Evolutionary conservation across 2,113 vertebrate genomes (phyloP), one percentile per base, ranked within the genome.

Genomic region (Trogon melanurus): DNA sequence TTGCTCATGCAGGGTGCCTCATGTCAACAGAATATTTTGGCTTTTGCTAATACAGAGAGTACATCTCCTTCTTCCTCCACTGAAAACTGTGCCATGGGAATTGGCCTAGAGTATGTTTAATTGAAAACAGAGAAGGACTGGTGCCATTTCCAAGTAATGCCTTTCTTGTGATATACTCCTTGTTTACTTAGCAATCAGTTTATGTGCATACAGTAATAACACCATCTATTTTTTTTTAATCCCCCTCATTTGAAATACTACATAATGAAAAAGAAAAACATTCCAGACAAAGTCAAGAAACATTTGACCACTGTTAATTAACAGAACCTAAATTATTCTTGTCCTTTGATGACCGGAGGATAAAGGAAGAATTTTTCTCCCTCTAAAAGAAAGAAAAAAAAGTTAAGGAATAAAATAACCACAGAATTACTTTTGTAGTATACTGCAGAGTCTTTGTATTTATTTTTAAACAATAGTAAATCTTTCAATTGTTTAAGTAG

Each of bases 381-480:
- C 23, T 72, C 29, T 44, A 10, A 36, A 66, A 25, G 19, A 41
- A 44, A 25, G 48, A 36, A 32, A 47, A 58, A 58, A 32, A 36
- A 4, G 8, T 51, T 51, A 66, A 71, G 13, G 15, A 86, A 66
- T 41, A 74, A 89, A 92, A 69, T 38, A 94, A 86, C 79, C 36
- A 34, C 60, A 78, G 32, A 84, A 95, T 4, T 76, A 45, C 41
- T 89, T 82, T 83, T 58, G 60, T 48, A 93, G n/a, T 85, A 29
- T 93, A 69, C 69, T 72, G 73, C 11, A 44, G 41, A 82, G 81
- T 69, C 11, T 1, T 80, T 8, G 16, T 79, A 48, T 83, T 91
- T 95, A 91, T 89, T 96, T 95, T 97, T 79, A 91, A 95, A 94
- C 81, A 85, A 62, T 66, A 85, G n/a, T 87, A 92, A 91, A 94